Percentiles rank a stretch among this genome's conserved stretches.
Conservation (phyloP, 2,888 invertebrate species). For the Thelaira solivaga region DNA sequence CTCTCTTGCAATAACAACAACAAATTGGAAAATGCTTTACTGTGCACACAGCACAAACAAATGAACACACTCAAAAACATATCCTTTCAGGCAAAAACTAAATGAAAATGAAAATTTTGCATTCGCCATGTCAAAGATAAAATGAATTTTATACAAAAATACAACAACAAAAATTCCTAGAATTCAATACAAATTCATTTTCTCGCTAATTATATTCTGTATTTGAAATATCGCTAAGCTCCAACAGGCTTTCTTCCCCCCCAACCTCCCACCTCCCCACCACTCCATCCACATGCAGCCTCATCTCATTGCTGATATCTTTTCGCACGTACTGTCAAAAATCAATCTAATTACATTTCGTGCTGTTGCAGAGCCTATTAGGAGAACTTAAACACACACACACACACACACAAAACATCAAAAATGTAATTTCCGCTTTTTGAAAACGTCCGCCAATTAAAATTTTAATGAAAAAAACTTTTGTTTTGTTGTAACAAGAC, state of each 20-base stretch:
- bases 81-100: neutral
- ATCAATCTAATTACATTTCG: slow-evolving; percentile 59
- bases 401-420: neutral
- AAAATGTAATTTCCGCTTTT: slow-evolving; percentile 62
- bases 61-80: neutral
- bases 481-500: slow-evolving; percentile 40
- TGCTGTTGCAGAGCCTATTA: slow-evolving; percentile 48
- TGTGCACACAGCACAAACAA: too few relatives aligned
- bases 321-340: slow-evolving; percentile 40
- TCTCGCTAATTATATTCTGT: neutral
- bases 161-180: slow-evolving; percentile 42
- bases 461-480: slow-evolving; percentile 67
- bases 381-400: neutral
- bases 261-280: neutral
- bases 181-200: slow-evolving; percentile 24
- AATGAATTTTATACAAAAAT: neutral
- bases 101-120: neutral
- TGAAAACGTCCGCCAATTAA: slow-evolving; percentile 65
- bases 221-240: neutral
- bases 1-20: slow-evolving; percentile 27
- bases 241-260: too few relatives aligned
- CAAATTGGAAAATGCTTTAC: neutral
- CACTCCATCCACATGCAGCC: neutral
- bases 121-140: neutral
- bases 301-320: neutral